Conservation (phyloP, 2,888 invertebrate species). For the Nemapogon koenigi region DNA sequence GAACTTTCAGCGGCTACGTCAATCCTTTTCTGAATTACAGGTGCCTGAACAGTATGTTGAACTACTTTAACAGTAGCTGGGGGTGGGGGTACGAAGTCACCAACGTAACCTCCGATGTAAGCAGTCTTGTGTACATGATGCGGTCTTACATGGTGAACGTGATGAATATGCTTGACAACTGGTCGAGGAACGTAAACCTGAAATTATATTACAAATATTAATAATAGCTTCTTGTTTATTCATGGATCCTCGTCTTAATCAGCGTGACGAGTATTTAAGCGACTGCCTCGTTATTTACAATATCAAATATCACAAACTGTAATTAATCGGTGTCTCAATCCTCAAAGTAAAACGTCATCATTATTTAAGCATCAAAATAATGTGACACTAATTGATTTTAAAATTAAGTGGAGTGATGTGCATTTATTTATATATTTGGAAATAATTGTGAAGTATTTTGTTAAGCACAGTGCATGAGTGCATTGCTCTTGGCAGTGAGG, state of each 20-base stretch:
- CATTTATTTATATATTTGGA: no score
- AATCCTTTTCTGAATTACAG: constrained; percentile 34
- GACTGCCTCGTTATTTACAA: no score
- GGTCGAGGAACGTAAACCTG: constrained; percentile 36
- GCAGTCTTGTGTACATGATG: constrained; percentile 37
- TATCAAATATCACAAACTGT: no score
- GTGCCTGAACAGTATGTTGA: constrained; percentile 21
- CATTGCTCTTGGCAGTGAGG: neutral
- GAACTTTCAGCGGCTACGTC: constrained; percentile 29
- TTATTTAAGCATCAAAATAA: no score
- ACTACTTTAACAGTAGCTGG: constrained; percentile 17
- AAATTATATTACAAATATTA: no score
- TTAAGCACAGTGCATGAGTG: neutral
- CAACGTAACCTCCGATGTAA: constrained; percentile 38
- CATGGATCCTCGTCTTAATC: no score
- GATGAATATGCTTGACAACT: constrained; percentile 28
- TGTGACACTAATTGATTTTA: no score
- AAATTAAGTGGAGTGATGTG: no score
- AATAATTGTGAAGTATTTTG: neutral
- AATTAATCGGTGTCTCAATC: no score
- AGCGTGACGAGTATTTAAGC: no score
- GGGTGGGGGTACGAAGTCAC: constrained; percentile 24
- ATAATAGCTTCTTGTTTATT: no score
- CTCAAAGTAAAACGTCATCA: no score
- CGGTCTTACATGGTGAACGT: constrained; percentile 24